Base-by-base conservation (phyloP, 1,140 invertebrate species). In the Holotrichia oblita region DNA sequence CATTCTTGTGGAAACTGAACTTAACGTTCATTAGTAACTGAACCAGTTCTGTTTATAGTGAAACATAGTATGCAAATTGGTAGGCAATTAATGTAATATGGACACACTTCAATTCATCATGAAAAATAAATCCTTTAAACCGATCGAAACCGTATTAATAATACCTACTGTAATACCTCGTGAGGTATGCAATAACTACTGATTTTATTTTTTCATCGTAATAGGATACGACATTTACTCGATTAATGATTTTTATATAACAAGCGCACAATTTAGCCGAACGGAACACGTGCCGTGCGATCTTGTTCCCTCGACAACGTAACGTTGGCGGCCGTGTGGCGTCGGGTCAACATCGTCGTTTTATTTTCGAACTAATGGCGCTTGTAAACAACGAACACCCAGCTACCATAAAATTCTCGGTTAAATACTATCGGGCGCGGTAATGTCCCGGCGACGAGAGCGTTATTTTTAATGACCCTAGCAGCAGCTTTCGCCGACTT, bases 381-480 rank as follows among this genome's bases (percentile, higher is more conserved):
- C 61, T 69, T 69, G 61, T 69, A 69, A 69, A 69, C 61, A 69
- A 22, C 61, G 61, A 24, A 74, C 73, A 40, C 73, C 64, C 41
- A 27, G 61, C 61, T 14, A 34, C 61, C 40, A 74, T 74, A 74
- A 74, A 74, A 74, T 74, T 74, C 41, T 40, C 73, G 17, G 34
- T 74, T 74, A 74, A 74, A 74, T 40, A 40, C 73, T 74, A 40
- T 69, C 61, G 61, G 61, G 61, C 73, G 73, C 73, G 40, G 73
- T 74, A 44, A 74, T 74, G 41, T 74, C 41, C 41, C 14, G 41
- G 27, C 73, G 61, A 69, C 20, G 27, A 34, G 61, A 24, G 73
- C 73, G 41, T 74, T 74, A 74, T 74, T 74, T 74, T 74, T 74
- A 74, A 74, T 72, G 64, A 40, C 64, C 64, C 22, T 34, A 34